Evolutionary conservation across 2,888 invertebrate genomes (phyloP).

Genomic region (Timema cristinae): DNA sequence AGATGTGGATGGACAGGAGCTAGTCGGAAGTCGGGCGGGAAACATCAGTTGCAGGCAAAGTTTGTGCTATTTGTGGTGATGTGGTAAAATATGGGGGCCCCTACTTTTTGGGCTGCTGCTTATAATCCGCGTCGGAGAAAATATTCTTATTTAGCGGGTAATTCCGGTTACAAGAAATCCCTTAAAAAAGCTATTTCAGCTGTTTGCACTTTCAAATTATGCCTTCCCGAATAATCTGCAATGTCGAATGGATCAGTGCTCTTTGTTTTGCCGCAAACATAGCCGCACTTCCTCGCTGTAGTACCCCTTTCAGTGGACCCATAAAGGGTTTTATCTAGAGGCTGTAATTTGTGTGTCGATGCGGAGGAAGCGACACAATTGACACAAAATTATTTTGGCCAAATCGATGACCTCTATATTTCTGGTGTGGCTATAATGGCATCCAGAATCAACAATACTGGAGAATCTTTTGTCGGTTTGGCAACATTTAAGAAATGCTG

Average conservation of each 20-base stretch:
- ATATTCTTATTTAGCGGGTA: neutral
- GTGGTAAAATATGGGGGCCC: neutral
- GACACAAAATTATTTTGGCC: slow-evolving; percentile 16
- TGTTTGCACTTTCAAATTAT: slow-evolving; percentile 3
- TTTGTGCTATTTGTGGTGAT: too few species aligned
- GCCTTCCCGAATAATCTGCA: neutral
- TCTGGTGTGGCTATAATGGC: slow-evolving; percentile 14
- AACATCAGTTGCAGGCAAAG: too few species aligned
- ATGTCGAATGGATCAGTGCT: slow-evolving; percentile 8
- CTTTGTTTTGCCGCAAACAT: neutral
- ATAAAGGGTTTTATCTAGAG: slow-evolving; percentile 18
- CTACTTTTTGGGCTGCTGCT: neutral
- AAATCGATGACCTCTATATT: slow-evolving; percentile 21
- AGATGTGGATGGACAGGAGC: slow-evolving; percentile 1
- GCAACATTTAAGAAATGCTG: neutral
- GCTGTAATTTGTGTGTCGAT: slow-evolving; percentile 17
- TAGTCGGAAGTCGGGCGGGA: neutral
- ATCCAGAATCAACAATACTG: slow-evolving; percentile 17
- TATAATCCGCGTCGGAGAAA: neutral
- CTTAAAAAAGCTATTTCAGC: neutral
- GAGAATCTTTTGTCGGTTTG: slow-evolving; percentile 11
- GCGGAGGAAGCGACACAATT: slow-evolving; percentile 18
- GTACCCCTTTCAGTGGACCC: slow-evolving; percentile 8
- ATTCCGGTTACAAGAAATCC: neutral
- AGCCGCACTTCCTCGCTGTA: neutral